Percentiles rank a stretch among this genome's conserved stretches.
These are phyloP conservation scores for Urocyon cinereoargenteus DNA, from an alignment of 2,797 vertebrate genomes.

Conservation along the genomic window DNA sequence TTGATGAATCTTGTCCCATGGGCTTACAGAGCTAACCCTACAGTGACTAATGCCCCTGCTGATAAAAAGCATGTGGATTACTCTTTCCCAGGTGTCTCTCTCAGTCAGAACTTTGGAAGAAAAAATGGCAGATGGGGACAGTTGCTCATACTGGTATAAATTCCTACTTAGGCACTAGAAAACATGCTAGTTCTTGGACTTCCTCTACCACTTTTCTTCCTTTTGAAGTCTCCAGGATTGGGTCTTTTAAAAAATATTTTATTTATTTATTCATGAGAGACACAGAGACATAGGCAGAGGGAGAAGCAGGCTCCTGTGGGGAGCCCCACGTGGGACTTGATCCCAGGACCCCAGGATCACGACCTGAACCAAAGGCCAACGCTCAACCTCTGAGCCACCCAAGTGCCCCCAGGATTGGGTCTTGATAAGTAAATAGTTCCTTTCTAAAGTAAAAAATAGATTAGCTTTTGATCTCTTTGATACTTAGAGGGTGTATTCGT, in stretches of 20 bases:
- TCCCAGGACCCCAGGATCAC: too few relatives aligned
- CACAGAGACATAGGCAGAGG: too few relatives aligned
- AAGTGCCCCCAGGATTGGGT: not conserved
- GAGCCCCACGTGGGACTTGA: too few relatives aligned
- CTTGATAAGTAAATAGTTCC: conserved; percentile 33
- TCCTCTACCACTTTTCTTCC: not conserved
- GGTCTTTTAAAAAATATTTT: too few relatives aligned
- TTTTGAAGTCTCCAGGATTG: not conserved
- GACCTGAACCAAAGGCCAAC: too few relatives aligned
- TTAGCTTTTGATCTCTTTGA: not conserved
- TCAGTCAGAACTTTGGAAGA: not conserved
- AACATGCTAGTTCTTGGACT: not conserved
- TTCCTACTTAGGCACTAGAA: not conserved
- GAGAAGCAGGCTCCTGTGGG: too few relatives aligned
- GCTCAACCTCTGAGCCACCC: too few relatives aligned
- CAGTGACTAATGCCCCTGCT: not conserved
- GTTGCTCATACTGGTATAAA: not conserved
- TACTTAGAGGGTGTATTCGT: not conserved
- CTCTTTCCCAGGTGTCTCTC: not conserved
- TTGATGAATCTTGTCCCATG: not conserved
- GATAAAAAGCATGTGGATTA: not conserved
- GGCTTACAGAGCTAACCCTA: not conserved
- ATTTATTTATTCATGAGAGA: too few relatives aligned
- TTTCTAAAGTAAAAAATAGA: not conserved
- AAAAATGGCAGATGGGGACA: not conserved